Percentiles rank a stretch among this genome's conserved stretches.
These are phyloP conservation scores for Zeugodacus cucurbitae DNA, from an alignment of 1,140 invertebrate species.

Conservation along the genomic window DNA sequence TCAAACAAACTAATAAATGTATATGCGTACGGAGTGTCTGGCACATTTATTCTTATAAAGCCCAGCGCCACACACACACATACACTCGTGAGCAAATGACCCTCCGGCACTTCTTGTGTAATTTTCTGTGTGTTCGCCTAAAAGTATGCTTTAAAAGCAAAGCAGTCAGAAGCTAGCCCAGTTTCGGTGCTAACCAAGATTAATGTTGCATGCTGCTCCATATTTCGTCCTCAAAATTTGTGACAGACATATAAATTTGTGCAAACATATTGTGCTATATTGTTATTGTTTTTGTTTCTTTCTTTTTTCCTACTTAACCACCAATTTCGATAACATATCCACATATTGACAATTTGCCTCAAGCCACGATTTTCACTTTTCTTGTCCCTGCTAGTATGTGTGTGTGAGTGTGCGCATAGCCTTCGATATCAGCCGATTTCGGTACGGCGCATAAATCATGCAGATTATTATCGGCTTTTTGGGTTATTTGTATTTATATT, in stretches of 20 bases:
- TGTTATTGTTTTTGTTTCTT: not conserved
- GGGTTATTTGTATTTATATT: not conserved
- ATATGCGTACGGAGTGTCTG: not conserved
- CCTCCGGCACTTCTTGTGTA: not conserved
- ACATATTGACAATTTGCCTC: not conserved
- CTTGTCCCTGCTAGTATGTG: not conserved
- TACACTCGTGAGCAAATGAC: not conserved
- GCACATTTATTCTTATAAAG: not conserved
- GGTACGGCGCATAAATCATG: slow-evolving; percentile 3
- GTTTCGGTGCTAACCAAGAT: not conserved
- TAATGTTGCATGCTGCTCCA: slow-evolving; percentile 2
- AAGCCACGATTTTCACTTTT: not conserved
- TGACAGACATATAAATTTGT: not conserved
- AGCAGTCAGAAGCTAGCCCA: no score
- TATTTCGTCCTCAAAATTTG: not conserved
- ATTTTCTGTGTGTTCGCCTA: not conserved
- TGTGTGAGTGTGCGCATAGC: no score
- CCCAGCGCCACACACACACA: not conserved
- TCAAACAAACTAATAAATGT: not conserved
- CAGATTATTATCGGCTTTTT: slow-evolving; percentile 29
- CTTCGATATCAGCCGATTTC: not conserved
- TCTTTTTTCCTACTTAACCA: not conserved
- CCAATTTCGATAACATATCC: not conserved
- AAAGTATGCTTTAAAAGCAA: not conserved
- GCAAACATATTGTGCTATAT: not conserved